Evolutionary conservation across 1,140 invertebrate species (phyloP).

Genomic region (Eueides isabella): DNA sequence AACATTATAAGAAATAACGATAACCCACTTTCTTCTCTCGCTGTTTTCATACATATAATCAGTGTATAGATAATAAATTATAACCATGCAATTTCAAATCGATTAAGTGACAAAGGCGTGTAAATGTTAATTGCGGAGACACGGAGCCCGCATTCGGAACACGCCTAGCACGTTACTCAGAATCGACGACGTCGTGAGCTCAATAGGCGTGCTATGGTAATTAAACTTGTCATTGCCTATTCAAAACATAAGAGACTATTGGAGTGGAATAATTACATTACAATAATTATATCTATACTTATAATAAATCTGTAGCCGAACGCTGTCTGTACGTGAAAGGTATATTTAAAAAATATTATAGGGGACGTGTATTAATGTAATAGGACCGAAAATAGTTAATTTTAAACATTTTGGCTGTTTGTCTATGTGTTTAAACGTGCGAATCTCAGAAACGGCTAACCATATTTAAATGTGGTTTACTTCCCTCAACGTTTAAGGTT

Average conservation of each 20-base stretch:
- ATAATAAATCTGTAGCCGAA: neutral
- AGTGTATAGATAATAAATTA: neutral
- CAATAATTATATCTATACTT: neutral
- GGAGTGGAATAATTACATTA: constrained; percentile 8
- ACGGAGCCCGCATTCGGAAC: neutral
- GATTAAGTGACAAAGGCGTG: constrained; percentile 2
- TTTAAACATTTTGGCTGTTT: too few species aligned
- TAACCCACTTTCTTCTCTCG: neutral
- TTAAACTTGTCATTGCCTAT: constrained; percentile 2
- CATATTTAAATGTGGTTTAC: too few species aligned
- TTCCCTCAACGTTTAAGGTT: too few species aligned
- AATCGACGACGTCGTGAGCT: constrained; percentile 6
- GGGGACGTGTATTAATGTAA: too few species aligned
- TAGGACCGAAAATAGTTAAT: too few species aligned
- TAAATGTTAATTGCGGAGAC: constrained; percentile 2
- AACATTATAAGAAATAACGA: too few species aligned
- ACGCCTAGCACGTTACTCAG: constrained; percentile 3
- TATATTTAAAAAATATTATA: too few species aligned
- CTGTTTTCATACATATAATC: neutral
- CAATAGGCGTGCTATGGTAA: constrained; percentile 4
- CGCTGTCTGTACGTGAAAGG: too few species aligned
- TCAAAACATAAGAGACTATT: constrained; percentile 2
- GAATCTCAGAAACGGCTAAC: too few species aligned
- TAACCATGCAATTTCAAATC: neutral
- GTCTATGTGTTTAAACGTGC: too few species aligned